A percentile compares a stretch with the other conserved stretches of the same genome.
Evolutionary conservation across 2,113 vertebrate species (phyloP).

Genomic region (Pygoscelis adeliae): DNA sequence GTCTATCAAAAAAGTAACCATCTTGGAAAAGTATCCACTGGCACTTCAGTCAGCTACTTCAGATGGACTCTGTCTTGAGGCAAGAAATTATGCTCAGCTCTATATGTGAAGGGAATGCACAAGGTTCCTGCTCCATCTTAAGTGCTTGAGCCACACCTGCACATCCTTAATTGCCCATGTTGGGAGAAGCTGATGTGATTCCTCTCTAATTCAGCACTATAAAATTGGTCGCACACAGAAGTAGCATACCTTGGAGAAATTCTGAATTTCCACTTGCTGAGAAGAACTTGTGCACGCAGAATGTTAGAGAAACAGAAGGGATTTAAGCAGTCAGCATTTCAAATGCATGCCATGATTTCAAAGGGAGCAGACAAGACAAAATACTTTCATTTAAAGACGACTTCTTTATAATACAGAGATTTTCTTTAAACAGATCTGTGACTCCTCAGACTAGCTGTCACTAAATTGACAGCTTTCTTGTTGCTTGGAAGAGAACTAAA

Average conservation of each 20-base stretch:
- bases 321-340: conserved; percentile 14
- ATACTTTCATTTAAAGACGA: not conserved
- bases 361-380: not conserved
- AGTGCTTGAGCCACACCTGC: not conserved
- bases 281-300: not conserved
- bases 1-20: not conserved
- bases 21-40: not conserved
- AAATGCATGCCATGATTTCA: not conserved
- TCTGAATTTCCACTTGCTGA: not conserved
- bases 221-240: not conserved
- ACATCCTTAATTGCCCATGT: not conserved
- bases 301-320: not conserved
- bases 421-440: not conserved
- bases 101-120: not conserved
- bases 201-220: not conserved
- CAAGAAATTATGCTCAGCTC: not conserved
- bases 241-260: conserved; percentile 6
- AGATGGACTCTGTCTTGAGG: not conserved
- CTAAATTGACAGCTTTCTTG: not conserved
- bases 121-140: not conserved
- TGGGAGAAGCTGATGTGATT: not conserved
- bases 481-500: not conserved
- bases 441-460: not conserved
- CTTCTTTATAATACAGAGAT: not conserved
- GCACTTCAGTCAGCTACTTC: not conserved